Conservation (phyloP, 2,797 vertebrate genomes). For the Taeniopygia guttata region DNA sequence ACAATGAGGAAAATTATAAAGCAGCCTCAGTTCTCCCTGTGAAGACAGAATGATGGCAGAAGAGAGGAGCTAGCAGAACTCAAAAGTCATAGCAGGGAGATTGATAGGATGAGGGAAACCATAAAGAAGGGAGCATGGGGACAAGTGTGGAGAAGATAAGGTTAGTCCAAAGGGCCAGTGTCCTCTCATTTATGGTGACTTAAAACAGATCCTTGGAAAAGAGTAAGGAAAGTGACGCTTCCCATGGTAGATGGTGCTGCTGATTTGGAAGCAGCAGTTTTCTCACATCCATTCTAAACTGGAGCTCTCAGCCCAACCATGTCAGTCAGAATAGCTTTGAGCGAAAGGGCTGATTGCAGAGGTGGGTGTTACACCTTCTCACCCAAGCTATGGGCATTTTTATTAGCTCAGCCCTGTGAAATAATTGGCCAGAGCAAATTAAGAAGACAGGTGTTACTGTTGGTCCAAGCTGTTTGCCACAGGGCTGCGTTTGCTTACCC, state of each 20-base stretch:
- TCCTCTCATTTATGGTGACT: background rate
- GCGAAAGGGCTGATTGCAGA: background rate
- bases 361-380: background rate
- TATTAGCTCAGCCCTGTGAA: background rate
- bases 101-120: background rate
- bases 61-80: background rate
- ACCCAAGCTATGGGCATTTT: background rate
- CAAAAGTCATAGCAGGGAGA: background rate
- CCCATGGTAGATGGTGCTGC: background rate
- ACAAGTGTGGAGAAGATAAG: background rate
- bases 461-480: background rate
- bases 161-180: background rate
- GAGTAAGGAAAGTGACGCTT: background rate
- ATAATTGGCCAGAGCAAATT: background rate
- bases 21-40: background rate
- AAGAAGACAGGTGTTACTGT: conserved; percentile 19
- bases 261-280: background rate
- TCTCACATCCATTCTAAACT: background rate
- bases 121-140: background rate
- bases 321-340: background rate
- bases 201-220: background rate
- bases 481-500: conserved; percentile 52
- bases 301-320: background rate
- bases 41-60: background rate
- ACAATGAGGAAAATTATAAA: background rate